Evolutionary conservation across 2,888 invertebrate genomes (phyloP).

Genomic region (Lepas anatifera): DNA sequence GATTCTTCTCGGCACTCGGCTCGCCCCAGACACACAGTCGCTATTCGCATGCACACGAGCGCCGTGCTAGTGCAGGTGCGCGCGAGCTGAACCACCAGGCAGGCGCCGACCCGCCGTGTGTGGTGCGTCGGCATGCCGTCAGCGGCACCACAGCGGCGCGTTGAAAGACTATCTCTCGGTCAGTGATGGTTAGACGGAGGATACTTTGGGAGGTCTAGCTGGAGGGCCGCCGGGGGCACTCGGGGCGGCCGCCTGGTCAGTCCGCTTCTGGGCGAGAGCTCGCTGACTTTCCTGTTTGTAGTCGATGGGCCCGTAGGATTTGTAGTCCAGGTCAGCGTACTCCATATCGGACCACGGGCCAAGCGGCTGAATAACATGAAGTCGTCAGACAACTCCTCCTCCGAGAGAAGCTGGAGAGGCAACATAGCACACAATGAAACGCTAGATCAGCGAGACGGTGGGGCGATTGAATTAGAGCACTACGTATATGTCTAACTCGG

Average conservation of each 20-base stretch:
- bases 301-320: conserved; percentile 81
- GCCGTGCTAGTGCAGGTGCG: too few species aligned
- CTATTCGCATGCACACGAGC: too few species aligned
- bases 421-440: not conserved
- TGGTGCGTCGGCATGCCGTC: not conserved
- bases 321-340: conserved; percentile 80
- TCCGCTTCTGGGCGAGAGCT: conserved; percentile 4
- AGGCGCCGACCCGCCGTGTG: too few species aligned
- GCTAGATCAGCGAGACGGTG: not conserved
- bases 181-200: not conserved
- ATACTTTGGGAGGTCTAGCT: not conserved
- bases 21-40: too few species aligned
- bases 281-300: conserved; percentile 53
- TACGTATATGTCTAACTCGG: too few species aligned
- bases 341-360: conserved; percentile 54
- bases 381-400: conserved; percentile 8
- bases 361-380: conserved; percentile 8
- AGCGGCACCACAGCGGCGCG: not conserved
- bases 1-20: too few species aligned
- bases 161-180: not conserved
- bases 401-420: not conserved
- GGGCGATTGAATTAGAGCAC: too few species aligned
- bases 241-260: not conserved
- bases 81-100: too few species aligned
- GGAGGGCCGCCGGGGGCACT: not conserved